A percentile compares a stretch with the other conserved stretches of the same genome.
Evolutionary conservation across 2,797 vertebrate genomes (phyloP).

Genomic region (Adrianichthys oophorus): DNA sequence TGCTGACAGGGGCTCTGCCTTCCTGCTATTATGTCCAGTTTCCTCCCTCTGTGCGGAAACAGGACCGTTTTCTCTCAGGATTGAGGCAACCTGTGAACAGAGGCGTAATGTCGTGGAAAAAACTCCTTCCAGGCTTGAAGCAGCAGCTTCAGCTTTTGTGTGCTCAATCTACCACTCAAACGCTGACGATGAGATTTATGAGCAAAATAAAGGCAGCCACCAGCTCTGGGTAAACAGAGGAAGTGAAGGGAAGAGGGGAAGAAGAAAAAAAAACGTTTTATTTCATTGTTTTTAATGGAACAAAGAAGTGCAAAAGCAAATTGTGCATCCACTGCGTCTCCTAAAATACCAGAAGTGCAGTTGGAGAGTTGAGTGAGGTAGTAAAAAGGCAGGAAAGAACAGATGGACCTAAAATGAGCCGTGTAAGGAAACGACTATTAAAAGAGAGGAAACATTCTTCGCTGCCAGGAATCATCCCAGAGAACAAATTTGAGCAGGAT

Average conservation of each 20-base stretch:
- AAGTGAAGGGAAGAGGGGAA: slow-evolving; percentile 37
- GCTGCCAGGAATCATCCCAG: slow-evolving; percentile 33
- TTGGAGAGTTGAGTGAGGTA: slow-evolving; percentile 23
- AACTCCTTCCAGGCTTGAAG: slow-evolving; percentile 65
- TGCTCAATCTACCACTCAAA: slow-evolving; percentile 69
- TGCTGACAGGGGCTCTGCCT: slow-evolving; percentile 6
- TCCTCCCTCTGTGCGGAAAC: slow-evolving; percentile 29
- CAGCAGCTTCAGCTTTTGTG: slow-evolving; percentile 59
- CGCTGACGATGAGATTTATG: slow-evolving; percentile 70
- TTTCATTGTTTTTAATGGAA: slow-evolving; percentile 36
- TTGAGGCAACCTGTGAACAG: slow-evolving; percentile 53
- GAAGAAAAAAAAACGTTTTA: slow-evolving; percentile 31
- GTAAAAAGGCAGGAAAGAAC: slow-evolving; percentile 22
- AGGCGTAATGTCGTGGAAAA: slow-evolving; percentile 76
- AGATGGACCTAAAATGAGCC: slow-evolving; percentile 34
- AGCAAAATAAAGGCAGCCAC: slow-evolving; percentile 62
- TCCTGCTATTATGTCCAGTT: slow-evolving; percentile 25
- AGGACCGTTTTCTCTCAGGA: slow-evolving; percentile 40
- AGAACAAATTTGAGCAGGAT: slow-evolving; percentile 1
- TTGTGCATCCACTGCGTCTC: slow-evolving; percentile 8
- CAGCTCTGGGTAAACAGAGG: slow-evolving; percentile 55
- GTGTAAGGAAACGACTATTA: slow-evolving; percentile 24
- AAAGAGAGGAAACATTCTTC: slow-evolving; percentile 39
- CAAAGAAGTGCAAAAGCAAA: slow-evolving; percentile 20
- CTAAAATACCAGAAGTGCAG: slow-evolving; percentile 17